Percentiles rank a stretch among this genome's conserved stretches.
Evolutionary conservation across 2,797 vertebrate species (phyloP).

Genomic region (Galagoides demidoff): DNA sequence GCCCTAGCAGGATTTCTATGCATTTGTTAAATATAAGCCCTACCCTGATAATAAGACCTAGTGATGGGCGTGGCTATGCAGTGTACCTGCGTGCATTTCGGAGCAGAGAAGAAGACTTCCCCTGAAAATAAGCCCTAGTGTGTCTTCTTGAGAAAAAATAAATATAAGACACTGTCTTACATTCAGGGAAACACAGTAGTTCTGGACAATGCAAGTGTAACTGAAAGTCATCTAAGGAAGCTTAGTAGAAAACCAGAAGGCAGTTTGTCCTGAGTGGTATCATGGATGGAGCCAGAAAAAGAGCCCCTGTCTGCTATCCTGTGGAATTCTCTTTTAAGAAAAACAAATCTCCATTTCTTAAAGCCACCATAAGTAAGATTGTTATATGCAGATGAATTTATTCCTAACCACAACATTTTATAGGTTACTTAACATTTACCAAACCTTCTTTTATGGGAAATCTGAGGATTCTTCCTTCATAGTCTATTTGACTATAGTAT

Average conservation of each 20-base stretch:
- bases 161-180: too few relatives aligned
- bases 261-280: background rate
- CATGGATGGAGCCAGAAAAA: background rate
- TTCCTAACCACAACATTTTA: background rate
- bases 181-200: too few relatives aligned
- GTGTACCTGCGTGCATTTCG: too few relatives aligned
- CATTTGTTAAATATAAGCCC: too few relatives aligned
- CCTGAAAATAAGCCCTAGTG: too few relatives aligned
- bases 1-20: too few relatives aligned
- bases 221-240: background rate
- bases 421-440: background rate
- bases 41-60: too few relatives aligned
- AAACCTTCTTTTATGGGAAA: background rate
- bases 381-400: background rate
- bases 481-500: background rate
- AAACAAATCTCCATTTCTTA: background rate
- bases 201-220: background rate
- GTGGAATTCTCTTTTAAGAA: slow-evolving; percentile 7
- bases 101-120: too few relatives aligned
- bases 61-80: too few relatives aligned
- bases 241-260: background rate
- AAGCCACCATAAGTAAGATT: background rate
- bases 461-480: background rate
- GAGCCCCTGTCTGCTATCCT: background rate
- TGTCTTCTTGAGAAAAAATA: too few relatives aligned